Evolutionary conservation across 2,113 vertebrate genomes (phyloP).

Genomic region (Camelus dromedarius): DNA sequence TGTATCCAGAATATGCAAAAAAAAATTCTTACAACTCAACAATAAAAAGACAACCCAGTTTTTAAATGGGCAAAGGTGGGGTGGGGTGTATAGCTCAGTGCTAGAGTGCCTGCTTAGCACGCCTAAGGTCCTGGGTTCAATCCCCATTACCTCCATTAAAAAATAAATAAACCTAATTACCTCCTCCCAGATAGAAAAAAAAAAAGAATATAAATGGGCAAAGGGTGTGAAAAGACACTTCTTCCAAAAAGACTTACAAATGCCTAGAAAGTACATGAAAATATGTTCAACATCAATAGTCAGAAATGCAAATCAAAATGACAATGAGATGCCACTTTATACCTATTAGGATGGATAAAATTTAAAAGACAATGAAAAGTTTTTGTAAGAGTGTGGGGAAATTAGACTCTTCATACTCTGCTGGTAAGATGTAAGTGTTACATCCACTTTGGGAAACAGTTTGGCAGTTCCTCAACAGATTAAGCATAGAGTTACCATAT

Average conservation of each 20-base stretch:
- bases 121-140: too few relatives aligned
- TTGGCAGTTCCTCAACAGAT: neutral
- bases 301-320: neutral
- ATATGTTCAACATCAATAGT: neutral
- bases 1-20: neutral
- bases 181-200: too few relatives aligned
- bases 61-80: neutral
- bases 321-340: neutral
- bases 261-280: neutral
- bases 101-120: too few relatives aligned
- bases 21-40: neutral
- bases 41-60: neutral
- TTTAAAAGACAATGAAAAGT: neutral
- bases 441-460: neutral
- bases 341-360: neutral
- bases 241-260: neutral
- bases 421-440: neutral
- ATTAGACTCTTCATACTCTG: neutral
- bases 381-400: neutral
- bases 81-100: too few relatives aligned
- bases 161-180: too few relatives aligned
- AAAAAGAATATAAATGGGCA: neutral
- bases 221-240: neutral
- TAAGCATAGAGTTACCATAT: neutral
- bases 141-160: too few relatives aligned